Conservation (phyloP, 1,140 invertebrate species). For the Neoseiulus cucumeris region DNA sequence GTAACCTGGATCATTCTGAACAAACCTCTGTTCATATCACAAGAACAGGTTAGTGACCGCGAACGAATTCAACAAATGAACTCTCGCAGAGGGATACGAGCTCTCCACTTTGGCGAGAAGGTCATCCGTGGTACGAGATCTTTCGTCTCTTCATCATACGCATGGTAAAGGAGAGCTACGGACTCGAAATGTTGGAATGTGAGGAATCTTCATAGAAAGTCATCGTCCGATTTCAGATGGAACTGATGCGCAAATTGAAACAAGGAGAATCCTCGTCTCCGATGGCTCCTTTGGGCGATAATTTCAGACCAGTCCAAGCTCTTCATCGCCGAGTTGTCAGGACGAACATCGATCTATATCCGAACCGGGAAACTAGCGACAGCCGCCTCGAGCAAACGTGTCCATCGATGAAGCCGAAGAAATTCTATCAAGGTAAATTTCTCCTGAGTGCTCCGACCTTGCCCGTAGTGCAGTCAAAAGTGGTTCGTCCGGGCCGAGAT, state of each 20-base stretch:
- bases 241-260: slow-evolving; percentile 59
- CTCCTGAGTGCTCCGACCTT: background rate
- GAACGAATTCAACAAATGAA: too few species aligned
- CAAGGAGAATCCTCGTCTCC: slow-evolving; percentile 58
- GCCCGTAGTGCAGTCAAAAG: background rate
- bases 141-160: too few species aligned
- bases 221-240: slow-evolving; percentile 69
- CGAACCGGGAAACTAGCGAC: slow-evolving; percentile 30
- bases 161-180: slow-evolving; percentile 7
- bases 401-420: background rate
- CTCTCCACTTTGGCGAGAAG: too few species aligned
- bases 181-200: too few species aligned
- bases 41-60: slow-evolving; percentile 51
- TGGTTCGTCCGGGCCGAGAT: too few species aligned
- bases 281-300: slow-evolving; percentile 76
- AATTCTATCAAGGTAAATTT: slow-evolving; percentile 1
- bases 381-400: slow-evolving; percentile 40
- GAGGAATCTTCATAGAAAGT: too few species aligned
- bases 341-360: slow-evolving; percentile 91
- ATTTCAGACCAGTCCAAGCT: slow-evolving; percentile 69
- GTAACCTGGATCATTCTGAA: slow-evolving; percentile 79
- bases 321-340: slow-evolving; percentile 74
- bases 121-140: too few species aligned
- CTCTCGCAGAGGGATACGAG: too few species aligned
- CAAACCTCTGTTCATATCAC: slow-evolving; percentile 84